Conservation (phyloP, 2,797 vertebrate species). For the Yasuhikotakia modesta region DNA sequence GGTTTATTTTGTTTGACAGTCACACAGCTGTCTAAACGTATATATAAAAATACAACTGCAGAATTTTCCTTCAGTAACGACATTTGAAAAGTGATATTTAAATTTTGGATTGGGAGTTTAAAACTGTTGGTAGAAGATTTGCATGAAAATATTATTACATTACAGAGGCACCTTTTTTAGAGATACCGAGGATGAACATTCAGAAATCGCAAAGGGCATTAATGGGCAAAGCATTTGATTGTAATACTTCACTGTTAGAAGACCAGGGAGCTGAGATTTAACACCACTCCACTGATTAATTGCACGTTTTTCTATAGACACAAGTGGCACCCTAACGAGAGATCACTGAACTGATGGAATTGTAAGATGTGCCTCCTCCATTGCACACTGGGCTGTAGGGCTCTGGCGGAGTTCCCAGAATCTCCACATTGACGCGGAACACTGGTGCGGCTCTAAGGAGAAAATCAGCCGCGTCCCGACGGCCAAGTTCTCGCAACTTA, state of each 20-base stretch:
- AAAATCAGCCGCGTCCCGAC: slow-evolving; percentile 93
- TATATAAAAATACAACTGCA: slow-evolving; percentile 21
- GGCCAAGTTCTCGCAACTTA: slow-evolving; percentile 92
- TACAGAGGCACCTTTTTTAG: slow-evolving; percentile 60
- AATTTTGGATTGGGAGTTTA: slow-evolving; percentile 18
- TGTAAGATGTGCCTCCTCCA: slow-evolving; percentile 92
- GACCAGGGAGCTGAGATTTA: slow-evolving; percentile 35
- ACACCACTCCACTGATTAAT: slow-evolving; percentile 53
- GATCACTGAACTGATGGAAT: slow-evolving; percentile 96
- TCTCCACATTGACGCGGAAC: slow-evolving; percentile 89
- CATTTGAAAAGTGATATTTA: background rate
- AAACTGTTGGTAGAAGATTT: slow-evolving; percentile 14
- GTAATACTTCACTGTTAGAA: slow-evolving; percentile 49
- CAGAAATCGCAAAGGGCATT: slow-evolving; percentile 45
- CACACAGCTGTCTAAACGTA: slow-evolving; percentile 27
- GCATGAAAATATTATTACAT: slow-evolving; percentile 4
- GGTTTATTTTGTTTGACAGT: slow-evolving; percentile 8
- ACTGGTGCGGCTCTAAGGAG: slow-evolving; percentile 89
- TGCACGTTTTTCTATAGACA: slow-evolving; percentile 45
- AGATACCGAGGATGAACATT: slow-evolving; percentile 58
- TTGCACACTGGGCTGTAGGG: slow-evolving; percentile 88
- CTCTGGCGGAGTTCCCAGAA: slow-evolving; percentile 74
- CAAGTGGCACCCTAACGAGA: slow-evolving; percentile 82
- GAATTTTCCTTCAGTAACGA: background rate
- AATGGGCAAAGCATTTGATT: slow-evolving; percentile 46